Percentiles rank a stretch among this genome's conserved stretches.
phyloP scores from a whole-genome alignment of 2,888 invertebrate species.

The Parasteatoda lunata region DNA sequence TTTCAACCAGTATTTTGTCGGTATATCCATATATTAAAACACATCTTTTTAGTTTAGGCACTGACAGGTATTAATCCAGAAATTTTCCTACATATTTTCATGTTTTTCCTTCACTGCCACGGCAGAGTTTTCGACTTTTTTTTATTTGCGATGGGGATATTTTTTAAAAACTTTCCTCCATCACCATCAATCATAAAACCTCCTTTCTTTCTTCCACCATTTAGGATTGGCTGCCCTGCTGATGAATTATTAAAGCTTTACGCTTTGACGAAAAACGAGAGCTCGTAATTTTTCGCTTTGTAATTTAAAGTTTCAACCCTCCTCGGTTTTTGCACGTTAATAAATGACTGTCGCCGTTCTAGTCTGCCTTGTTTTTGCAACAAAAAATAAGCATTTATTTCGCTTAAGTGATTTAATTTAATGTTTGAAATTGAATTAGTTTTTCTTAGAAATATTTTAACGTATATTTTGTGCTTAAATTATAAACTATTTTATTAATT shows the following conservation, averaged over 20 bases:
- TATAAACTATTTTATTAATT: too few species aligned
- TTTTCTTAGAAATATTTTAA: too few species aligned
- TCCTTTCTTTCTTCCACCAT: constrained; percentile 38
- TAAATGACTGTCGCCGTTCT: constrained; percentile 33
- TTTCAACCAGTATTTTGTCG: too few species aligned
- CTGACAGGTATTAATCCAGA: constrained; percentile 57
- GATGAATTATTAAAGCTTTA: constrained; percentile 62
- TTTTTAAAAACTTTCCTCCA: constrained; percentile 49
- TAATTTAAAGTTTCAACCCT: constrained; percentile 53
- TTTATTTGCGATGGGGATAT: constrained; percentile 26
- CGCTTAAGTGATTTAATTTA: too few species aligned
- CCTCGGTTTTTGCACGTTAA: constrained; percentile 38
- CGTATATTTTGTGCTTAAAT: too few species aligned
- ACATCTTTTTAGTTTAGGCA: constrained; percentile 15
- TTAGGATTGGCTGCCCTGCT: constrained; percentile 61
- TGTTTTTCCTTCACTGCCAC: constrained; percentile 24
- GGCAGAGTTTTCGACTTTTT: constrained; percentile 22
- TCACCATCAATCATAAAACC: constrained; percentile 51
- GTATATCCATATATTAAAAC: constrained; percentile 17
- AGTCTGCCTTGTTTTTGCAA: not conserved
- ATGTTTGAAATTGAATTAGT: too few species aligned
- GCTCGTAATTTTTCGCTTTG: constrained; percentile 59
- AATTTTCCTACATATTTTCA: constrained; percentile 58
- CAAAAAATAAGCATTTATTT: not conserved
- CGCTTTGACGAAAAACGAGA: constrained; percentile 57